These are phyloP conservation scores for Oxygymnocypris stewartii DNA, from an alignment of 2,113 vertebrate genomes.

Conservation along the genomic window DNA sequence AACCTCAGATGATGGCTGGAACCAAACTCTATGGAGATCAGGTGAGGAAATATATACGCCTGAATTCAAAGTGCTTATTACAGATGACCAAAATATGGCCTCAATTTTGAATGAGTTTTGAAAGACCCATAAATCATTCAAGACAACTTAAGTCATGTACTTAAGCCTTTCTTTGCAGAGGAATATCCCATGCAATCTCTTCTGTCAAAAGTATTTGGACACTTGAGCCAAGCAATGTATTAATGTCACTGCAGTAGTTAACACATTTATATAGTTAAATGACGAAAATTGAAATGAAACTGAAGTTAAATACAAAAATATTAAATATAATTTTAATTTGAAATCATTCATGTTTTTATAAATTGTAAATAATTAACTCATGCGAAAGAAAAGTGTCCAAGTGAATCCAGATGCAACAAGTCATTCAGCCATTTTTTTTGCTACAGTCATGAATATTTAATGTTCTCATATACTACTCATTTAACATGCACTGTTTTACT, in stretches of 20 bases:
- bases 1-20: background rate
- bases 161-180: background rate
- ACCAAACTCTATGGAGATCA: background rate
- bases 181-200: background rate
- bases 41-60: background rate
- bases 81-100: slow-evolving; percentile 26
- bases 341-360: no score
- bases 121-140: background rate
- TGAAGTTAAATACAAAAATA: background rate
- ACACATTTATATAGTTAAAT: background rate
- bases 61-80: slow-evolving; percentile 33
- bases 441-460: background rate
- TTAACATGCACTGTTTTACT: background rate
- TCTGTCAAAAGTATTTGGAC: background rate
- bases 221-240: background rate
- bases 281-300: background rate
- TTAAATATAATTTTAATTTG: background rate
- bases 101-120: slow-evolving; percentile 20
- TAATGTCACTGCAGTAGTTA: background rate
- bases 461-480: background rate
- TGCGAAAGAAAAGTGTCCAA: no score
- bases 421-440: background rate
- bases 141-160: background rate
- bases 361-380: no score
- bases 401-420: background rate